Evolutionary conservation across 2,113 vertebrate genomes (phyloP), one percentile per base, ranked within the genome.

Genomic region (Anoplopoma fimbria): DNA sequence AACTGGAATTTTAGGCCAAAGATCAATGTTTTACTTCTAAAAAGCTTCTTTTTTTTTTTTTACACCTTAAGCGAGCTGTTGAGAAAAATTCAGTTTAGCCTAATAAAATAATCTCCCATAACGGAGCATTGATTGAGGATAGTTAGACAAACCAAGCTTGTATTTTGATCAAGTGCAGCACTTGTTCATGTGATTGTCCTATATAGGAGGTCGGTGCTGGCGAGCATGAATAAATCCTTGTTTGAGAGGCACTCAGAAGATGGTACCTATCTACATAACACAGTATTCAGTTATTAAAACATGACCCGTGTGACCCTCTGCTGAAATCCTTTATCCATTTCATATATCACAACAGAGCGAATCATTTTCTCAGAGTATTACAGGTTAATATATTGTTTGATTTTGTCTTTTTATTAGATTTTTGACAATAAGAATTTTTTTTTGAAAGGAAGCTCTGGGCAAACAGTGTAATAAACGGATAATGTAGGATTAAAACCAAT

Each of bases 171-270:
- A 61, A 23, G 42, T 21, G 69, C 70, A 67, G 57, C 70, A 57
- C 65, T 82, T 77, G 27, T 72, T 84, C 4, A 19, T 47, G 8
- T 68, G 2, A 57, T 68, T 85, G 79, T 82, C n/a, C 1, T 85
- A 40, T 61, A 75, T 31, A 38, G 60, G 23, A 63, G 81, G 68
- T 74, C 57, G 81, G 34, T 2, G 9, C 62, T 8, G 15, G 19
- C 15, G 57, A 60, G 15, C 40, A 15, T 29, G 33, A 38, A 65
- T 70, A 29, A 61, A 74, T 36, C 33, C 33, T 33, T 47, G 38
- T 51, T 14, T 10, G 58, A 74, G 72, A 73, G 68, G 45, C 81
- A 49, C 77, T 83, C 42, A 71, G 65, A n/a, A 31, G 40, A 49
- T 9, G 57, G 9, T 29, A 29, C 55, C 63, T 13, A 63, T 69